These are phyloP conservation scores for Biston betularia DNA, from an alignment of 2,888 invertebrate species.

Conservation along the genomic window DNA sequence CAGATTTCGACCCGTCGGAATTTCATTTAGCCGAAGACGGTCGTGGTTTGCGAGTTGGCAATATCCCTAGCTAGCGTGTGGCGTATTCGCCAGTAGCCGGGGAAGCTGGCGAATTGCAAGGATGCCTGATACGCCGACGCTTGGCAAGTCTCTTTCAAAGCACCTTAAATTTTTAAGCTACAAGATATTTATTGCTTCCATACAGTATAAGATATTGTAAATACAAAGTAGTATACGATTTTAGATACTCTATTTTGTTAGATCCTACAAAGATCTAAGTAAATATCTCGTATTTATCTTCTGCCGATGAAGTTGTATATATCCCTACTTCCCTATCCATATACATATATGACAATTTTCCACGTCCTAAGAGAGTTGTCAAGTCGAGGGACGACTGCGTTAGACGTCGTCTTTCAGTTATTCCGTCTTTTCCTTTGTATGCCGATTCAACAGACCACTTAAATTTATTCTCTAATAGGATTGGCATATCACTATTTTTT, in stretches of 20 bases:
- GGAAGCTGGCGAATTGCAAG: conserved; percentile 52
- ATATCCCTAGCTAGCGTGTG: conserved; percentile 33
- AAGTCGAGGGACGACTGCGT: conserved; percentile 47
- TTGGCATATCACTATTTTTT: conserved; percentile 14
- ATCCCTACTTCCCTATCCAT: neutral
- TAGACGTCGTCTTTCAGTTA: conserved; percentile 53
- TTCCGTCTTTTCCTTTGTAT: conserved; percentile 52
- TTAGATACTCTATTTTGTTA: neutral
- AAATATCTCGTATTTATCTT: neutral
- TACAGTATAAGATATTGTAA: no score
- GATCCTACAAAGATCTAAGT: neutral
- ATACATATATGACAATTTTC: neutral
- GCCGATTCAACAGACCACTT: conserved; percentile 47
- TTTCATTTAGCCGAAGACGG: conserved; percentile 36
- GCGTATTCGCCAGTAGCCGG: conserved; percentile 20
- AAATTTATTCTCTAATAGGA: conserved; percentile 47
- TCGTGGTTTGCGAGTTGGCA: conserved; percentile 23
- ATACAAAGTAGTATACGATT: no score
- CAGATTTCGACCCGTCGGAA: conserved; percentile 27
- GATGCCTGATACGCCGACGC: conserved; percentile 41
- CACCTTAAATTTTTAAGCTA: neutral
- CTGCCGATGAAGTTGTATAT: neutral
- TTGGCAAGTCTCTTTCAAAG: neutral
- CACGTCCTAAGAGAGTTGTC: neutral
- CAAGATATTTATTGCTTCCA: no score